phyloP scores from a whole-genome alignment of 2,797 vertebrate species.

The Trematocara caparti region DNA sequence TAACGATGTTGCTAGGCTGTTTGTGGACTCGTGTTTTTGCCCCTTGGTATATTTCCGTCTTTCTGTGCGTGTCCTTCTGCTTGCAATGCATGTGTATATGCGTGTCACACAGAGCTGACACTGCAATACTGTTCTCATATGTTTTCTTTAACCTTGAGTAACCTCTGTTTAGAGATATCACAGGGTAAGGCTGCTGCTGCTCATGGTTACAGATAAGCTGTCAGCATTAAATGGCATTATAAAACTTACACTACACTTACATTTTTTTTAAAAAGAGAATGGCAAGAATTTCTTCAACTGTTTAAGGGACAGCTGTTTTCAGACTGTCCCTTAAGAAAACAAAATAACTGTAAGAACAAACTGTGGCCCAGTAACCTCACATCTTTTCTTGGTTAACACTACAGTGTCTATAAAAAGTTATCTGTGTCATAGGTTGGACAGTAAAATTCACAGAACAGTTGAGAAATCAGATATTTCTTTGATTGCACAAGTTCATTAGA shows the following conservation, averaged over 20 bases:
- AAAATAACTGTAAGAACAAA: not conserved
- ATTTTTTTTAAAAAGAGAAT: not conserved
- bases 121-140: constrained; percentile 31
- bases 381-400: not conserved
- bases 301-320: not conserved
- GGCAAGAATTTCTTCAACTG: not conserved
- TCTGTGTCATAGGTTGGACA: not conserved
- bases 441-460: not conserved
- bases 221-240: not conserved
- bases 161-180: constrained; percentile 25
- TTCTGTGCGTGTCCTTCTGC: not conserved
- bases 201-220: not conserved
- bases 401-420: not conserved
- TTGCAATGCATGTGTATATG: not conserved
- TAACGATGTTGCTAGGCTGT: not conserved
- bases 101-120: constrained; percentile 4
- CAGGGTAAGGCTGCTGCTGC: not conserved
- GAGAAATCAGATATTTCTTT: not conserved
- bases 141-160: constrained; percentile 50
- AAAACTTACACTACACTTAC: not conserved
- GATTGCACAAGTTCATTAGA: not conserved
- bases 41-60: constrained; percentile 5
- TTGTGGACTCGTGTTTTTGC: not conserved
- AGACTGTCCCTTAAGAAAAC: not conserved
- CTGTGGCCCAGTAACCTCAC: not conserved